phyloP scores from a whole-genome alignment of 1,140 invertebrate genomes.

The Laupala kohalensis region DNA sequence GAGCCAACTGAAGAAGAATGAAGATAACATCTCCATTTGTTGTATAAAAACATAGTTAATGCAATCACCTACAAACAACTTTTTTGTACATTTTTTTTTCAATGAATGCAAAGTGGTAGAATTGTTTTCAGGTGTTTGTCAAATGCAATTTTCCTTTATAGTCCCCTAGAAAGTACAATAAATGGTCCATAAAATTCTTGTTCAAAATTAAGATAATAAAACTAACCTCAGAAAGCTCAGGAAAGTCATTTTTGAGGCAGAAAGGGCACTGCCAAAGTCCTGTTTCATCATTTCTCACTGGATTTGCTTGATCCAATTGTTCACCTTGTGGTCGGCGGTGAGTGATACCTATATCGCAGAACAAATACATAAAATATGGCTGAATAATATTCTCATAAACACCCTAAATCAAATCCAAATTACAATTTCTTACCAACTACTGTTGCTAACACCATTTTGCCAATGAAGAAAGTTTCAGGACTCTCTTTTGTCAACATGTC shows the following conservation, averaged over 20 bases:
- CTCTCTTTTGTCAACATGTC: constrained; percentile 94
- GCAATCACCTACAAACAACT: too few relatives aligned
- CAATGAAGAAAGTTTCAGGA: constrained; percentile 87
- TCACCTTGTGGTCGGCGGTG: constrained; percentile 83
- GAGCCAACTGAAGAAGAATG: too few relatives aligned
- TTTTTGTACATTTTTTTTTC: neutral
- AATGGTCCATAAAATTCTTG: neutral
- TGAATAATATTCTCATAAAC: neutral
- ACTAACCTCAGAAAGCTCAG: constrained; percentile 75
- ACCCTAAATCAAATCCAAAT: neutral
- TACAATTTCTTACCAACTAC: constrained; percentile 38
- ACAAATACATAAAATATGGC: neutral
- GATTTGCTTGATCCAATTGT: constrained; percentile 89
- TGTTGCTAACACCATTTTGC: constrained; percentile 67
- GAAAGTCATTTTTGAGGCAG: constrained; percentile 89
- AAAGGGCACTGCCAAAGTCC: constrained; percentile 95
- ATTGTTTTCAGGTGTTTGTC: neutral
- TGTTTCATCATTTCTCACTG: constrained; percentile 84
- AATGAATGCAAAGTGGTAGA: too few relatives aligned
- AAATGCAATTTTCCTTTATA: neutral
- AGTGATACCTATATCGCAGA: constrained; percentile 42
- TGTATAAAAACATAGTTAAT: too few relatives aligned
- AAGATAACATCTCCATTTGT: too few relatives aligned
- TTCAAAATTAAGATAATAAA: neutral
- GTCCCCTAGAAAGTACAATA: neutral